Conservation (phyloP, 2,888 invertebrate genomes). For the Villa cingulata region DNA sequence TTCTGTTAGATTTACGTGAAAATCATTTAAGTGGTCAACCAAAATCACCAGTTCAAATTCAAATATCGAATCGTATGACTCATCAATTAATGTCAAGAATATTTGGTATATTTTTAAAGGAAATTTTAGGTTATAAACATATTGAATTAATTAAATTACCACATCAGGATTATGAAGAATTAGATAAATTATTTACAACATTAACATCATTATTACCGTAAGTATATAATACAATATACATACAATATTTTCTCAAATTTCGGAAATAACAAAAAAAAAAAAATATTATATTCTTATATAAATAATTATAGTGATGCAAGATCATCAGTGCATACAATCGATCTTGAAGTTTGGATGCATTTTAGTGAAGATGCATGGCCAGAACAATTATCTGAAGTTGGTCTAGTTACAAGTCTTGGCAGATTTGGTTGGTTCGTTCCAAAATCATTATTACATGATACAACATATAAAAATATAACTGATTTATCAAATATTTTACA, state of each 20-base stretch:
- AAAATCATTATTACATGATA: constrained; percentile 24
- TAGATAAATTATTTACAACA: constrained; percentile 6
- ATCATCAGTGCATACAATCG: constrained; percentile 39
- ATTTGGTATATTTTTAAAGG: constrained; percentile 43
- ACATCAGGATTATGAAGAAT: constrained; percentile 5
- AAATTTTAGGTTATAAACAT: constrained; percentile 37
- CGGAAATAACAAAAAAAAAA: too few species aligned
- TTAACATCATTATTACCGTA: constrained; percentile 6
- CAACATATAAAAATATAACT: background rate
- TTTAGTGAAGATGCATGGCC: constrained; percentile 43
- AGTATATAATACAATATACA: background rate
- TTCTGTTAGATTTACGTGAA: background rate
- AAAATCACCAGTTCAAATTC: constrained; percentile 29
- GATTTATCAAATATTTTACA: constrained; percentile 12
- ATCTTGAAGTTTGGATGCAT: constrained; percentile 58
- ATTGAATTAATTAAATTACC: constrained; percentile 32
- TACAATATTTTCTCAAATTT: too few species aligned
- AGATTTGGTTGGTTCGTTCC: constrained; percentile 55
- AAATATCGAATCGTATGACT: constrained; percentile 41
- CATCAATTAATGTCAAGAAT: constrained; percentile 45
- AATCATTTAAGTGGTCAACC: background rate
- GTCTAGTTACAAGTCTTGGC: constrained; percentile 41
- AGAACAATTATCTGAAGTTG: constrained; percentile 38
- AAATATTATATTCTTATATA: constrained; percentile 1
- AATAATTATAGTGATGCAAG: constrained; percentile 23